Conservation (phyloP, 2,113 vertebrate species). For the pig (Sus scrofa) region DNA sequence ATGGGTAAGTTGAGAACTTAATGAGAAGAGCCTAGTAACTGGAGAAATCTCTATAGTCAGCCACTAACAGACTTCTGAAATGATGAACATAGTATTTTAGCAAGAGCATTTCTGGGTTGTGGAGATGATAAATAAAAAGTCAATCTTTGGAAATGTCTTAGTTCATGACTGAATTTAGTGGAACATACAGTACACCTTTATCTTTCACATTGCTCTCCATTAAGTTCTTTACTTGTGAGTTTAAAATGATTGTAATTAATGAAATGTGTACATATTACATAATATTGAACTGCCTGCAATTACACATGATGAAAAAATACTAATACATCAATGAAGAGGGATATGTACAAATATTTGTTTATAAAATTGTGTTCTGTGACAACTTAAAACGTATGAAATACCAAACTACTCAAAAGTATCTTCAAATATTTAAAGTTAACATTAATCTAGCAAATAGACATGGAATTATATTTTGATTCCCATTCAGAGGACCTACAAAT, state of each 20-base stretch:
- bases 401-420: constrained; percentile 34
- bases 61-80: not conserved
- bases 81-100: not conserved
- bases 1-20: not conserved
- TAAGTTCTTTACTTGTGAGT: not conserved
- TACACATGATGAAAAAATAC: not conserved
- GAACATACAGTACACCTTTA: not conserved
- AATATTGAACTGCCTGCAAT: not conserved
- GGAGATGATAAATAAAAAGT: not conserved
- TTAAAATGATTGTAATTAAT: not conserved
- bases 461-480: not conserved
- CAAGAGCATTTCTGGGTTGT: not conserved
- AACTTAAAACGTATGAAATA: constrained; percentile 38
- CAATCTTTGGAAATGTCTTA: not conserved
- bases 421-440: constrained; percentile 52
- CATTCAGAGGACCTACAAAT: constrained; percentile 21
- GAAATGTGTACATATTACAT: not conserved
- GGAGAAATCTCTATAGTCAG: not conserved
- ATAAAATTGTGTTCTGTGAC: not conserved
- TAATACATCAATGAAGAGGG: not conserved
- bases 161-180: constrained; percentile 1
- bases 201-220: not conserved
- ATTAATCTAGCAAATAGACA: constrained; percentile 3
- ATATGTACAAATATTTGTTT: not conserved
- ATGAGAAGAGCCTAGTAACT: not conserved